Conservation (phyloP, 2,113 vertebrate genomes). For the Cyanistes caeruleus region DNA sequence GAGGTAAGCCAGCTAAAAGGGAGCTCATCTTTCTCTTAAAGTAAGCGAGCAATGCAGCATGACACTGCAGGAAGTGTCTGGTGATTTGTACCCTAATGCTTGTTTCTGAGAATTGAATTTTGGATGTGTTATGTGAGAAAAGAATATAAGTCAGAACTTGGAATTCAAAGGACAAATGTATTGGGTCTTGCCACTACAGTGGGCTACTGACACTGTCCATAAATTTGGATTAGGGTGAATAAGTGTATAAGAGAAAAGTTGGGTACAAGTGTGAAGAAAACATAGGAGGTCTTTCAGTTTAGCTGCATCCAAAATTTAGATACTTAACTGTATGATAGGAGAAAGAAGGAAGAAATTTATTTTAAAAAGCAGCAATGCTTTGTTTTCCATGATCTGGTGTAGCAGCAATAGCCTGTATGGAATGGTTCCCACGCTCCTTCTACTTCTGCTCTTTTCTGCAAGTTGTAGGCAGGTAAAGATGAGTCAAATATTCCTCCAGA, state of each 20-base stretch:
- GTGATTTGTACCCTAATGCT: neutral
- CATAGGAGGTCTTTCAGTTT: neutral
- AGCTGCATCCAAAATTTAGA: neutral
- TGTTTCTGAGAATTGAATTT: neutral
- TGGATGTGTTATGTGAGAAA: neutral
- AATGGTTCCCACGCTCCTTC: neutral
- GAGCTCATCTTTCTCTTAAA: neutral
- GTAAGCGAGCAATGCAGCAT: neutral
- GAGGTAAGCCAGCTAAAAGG: slow-evolving; percentile 14
- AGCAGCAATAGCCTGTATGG: neutral
- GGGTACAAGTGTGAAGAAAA: neutral
- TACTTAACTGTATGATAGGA: neutral
- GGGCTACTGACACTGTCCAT: neutral
- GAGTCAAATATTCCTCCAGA: neutral
- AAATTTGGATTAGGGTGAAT: neutral
- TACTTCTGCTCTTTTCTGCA: neutral
- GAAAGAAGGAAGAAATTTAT: neutral
- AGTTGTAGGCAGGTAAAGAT: fast-evolving
- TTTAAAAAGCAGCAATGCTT: neutral
- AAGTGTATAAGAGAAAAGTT: neutral
- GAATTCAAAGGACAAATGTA: neutral
- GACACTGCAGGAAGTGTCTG: neutral
- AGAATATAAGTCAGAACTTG: neutral
- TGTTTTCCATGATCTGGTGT: neutral
- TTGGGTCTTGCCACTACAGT: neutral